These are phyloP conservation scores for Augochlorella aurata DNA, from an alignment of 2,888 invertebrate species.

Conservation along the genomic window DNA sequence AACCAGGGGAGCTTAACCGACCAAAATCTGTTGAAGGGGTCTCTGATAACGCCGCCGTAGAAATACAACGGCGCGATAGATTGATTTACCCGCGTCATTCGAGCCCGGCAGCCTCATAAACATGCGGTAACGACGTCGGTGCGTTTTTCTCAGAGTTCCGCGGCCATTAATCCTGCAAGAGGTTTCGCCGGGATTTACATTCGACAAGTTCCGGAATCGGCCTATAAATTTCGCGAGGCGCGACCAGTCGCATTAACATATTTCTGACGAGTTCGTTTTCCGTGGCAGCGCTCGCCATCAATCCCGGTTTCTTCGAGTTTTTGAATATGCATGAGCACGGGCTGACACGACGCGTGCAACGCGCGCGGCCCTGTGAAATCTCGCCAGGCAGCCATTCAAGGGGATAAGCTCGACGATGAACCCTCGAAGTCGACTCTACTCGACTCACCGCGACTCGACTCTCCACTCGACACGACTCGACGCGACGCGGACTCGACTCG, in stretches of 20 bases:
- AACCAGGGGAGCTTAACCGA: not conserved
- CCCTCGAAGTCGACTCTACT: not conserved
- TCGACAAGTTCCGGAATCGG: slow-evolving; percentile 53
- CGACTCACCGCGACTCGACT: no score
- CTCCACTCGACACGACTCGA: no score
- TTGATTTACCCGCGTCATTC: slow-evolving; percentile 29
- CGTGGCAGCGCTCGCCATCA: slow-evolving; percentile 17
- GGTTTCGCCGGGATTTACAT: slow-evolving; percentile 49
- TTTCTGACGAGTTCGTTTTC: slow-evolving; percentile 59
- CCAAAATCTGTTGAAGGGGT: not conserved
- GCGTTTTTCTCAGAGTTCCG: slow-evolving; percentile 37
- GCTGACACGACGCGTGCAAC: slow-evolving; percentile 38
- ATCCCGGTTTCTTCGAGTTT: slow-evolving; percentile 42
- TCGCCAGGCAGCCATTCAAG: slow-evolving; percentile 21
- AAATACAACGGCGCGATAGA: slow-evolving; percentile 13
- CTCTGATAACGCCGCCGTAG: slow-evolving; percentile 8
- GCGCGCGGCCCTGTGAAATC: slow-evolving; percentile 38
- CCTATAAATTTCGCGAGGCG: slow-evolving; percentile 55
- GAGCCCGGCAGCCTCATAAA: slow-evolving; percentile 29
- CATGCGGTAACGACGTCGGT: slow-evolving; percentile 33
- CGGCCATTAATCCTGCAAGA: slow-evolving; percentile 41
- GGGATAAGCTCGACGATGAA: slow-evolving; percentile 38
- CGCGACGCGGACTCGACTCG: no score
- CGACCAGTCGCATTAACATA: slow-evolving; percentile 57
- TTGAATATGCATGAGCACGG: slow-evolving; percentile 65